Conservation (phyloP, 2,797 vertebrate species). For the Ptychadena robeensis region DNA sequence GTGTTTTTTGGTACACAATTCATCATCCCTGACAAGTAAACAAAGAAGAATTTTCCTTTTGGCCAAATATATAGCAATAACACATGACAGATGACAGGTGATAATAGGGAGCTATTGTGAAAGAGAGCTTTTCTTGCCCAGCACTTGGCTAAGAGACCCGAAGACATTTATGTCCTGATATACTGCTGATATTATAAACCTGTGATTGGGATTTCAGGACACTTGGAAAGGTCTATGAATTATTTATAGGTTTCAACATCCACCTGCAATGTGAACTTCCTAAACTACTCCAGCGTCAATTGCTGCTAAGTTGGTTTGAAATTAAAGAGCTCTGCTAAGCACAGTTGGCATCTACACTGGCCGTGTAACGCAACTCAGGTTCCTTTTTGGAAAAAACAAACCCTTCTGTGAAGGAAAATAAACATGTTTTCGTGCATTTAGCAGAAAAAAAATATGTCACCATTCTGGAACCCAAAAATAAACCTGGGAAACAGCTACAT, state of each 20-base stretch:
- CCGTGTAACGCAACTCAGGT: background rate
- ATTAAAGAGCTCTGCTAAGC: background rate
- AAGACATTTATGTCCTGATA: conserved; percentile 58
- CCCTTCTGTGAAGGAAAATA: background rate
- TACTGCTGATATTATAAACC: conserved; percentile 54
- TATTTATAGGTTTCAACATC: conserved; percentile 21
- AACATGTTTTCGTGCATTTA: no score
- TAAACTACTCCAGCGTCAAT: background rate
- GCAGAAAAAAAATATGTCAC: no score
- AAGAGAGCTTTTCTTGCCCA: conserved; percentile 1
- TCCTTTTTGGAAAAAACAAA: background rate
- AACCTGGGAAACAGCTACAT: no score
- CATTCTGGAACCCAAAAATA: no score
- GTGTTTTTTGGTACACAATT: conserved; percentile 58
- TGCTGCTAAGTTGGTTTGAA: background rate
- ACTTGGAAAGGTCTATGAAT: conserved; percentile 21
- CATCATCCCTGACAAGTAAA: conserved; percentile 61
- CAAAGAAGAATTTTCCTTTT: conserved; percentile 61
- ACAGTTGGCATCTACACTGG: background rate
- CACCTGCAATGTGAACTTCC: conserved; percentile 8
- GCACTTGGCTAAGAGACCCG: conserved; percentile 51
- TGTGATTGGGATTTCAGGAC: conserved; percentile 48
- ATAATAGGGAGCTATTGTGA: conserved; percentile 53
- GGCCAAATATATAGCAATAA: conserved; percentile 59
- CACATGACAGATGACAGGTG: conserved; percentile 61